Base-by-base conservation (phyloP, 1,140 invertebrate species). In the Drosophila tsacasi region DNA sequence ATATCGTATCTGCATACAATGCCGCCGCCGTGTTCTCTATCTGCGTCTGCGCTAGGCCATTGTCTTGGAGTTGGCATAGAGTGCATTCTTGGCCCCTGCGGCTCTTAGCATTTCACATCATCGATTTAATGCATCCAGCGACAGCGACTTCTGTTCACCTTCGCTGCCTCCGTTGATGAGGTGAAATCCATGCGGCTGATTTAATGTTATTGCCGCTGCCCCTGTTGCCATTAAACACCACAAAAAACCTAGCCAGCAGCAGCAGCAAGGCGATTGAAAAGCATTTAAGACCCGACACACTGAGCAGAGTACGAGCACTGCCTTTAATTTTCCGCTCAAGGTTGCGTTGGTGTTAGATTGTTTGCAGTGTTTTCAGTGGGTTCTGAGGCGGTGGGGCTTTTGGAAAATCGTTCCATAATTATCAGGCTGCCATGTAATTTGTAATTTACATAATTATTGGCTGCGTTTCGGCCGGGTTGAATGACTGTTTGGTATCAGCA, bases 341-440 rank as follows among this genome's bases (percentile, higher is more conserved):
- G 84, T 79, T 84, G 65, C 54, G 74, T 49, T 80, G 52, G 65
- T 68, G 62, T 73, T 87, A 83, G 79, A 86, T 87, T 79, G 83
- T 57, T 71, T 82, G 59, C 37, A 49, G 71, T 79, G 83, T 67
- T 71, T 83, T 54, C 42, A 50, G 65, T 80, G 39, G 46, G 47
- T 23, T 67, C 63, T 79, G 76, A 46, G 76, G 61, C 47, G 71
- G 57, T 83, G 67, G 40, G 71, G 83, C 79, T 77, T 87, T 79
- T 62, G 84, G 84, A 87, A 87, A 87, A 87, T 87, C 81, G 84
- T 84, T 89, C 81, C 77, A 89, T 87, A 87, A 87, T 87, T 87
- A 87, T 84, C 81, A 58, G 62, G 39, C 55, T 60, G 83, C 62
- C 84, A 71, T 84, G 84, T 89, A 90, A 89, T 84, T 80, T 87